These are phyloP conservation scores for Bos javanicus DNA, from an alignment of 2,113 vertebrate species.

Conservation along the genomic window DNA sequence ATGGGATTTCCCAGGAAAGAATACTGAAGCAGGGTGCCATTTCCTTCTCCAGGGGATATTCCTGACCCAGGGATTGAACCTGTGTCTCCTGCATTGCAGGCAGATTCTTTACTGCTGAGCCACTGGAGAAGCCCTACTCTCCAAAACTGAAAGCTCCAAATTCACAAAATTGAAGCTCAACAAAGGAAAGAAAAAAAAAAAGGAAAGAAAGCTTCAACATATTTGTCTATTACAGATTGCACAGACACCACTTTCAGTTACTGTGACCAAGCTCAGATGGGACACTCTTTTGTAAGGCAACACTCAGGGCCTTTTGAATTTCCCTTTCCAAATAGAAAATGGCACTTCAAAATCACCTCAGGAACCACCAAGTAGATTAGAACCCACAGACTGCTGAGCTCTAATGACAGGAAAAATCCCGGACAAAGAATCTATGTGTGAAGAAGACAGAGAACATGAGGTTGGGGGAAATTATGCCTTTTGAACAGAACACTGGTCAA, in stretches of 20 bases:
- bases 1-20: background rate
- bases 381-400: background rate
- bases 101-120: background rate
- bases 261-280: background rate
- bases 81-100: background rate
- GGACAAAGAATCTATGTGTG: background rate
- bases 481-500: background rate
- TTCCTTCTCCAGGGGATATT: background rate
- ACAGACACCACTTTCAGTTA: background rate
- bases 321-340: conserved; percentile 30
- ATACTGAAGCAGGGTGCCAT: background rate
- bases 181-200: background rate
- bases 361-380: background rate
- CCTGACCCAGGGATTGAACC: background rate
- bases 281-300: background rate
- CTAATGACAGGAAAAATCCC: background rate
- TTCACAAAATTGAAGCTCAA: background rate
- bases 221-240: background rate
- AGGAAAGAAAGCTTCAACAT: background rate
- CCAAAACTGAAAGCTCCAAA: background rate
- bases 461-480: background rate
- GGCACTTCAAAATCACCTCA: conserved; percentile 24
- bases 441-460: background rate
- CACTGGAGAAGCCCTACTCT: background rate
- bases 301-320: background rate